These are phyloP conservation scores for Rostratula benghalensis DNA, from an alignment of 2,113 vertebrate species.

Conservation along the genomic window DNA sequence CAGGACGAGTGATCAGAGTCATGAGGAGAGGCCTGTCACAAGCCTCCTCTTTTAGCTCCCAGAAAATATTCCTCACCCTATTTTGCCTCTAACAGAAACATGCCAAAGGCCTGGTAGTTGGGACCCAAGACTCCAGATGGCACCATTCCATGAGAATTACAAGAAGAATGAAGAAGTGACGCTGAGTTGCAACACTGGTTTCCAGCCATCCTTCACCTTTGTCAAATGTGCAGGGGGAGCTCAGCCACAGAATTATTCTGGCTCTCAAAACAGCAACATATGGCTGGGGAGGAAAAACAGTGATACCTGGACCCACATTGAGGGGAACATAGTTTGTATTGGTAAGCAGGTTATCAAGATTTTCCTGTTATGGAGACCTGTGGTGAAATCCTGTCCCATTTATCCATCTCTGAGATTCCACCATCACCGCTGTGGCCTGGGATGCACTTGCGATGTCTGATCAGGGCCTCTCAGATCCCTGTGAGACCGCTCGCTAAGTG, in stretches of 20 bases:
- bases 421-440: background rate
- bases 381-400: background rate
- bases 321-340: background rate
- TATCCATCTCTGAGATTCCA: background rate
- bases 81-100: background rate
- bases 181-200: background rate
- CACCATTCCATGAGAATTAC: background rate
- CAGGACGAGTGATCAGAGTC: background rate
- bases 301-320: background rate
- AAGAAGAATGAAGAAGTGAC: background rate
- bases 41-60: background rate
- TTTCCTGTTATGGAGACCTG: background rate
- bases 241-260: background rate
- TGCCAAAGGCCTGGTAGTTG: background rate
- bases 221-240: background rate
- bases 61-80: background rate
- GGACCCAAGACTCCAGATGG: background rate
- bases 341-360: background rate
- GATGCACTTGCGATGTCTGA: background rate
- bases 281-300: background rate
- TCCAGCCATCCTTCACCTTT: background rate
- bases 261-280: background rate
- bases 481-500: background rate
- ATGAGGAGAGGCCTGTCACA: background rate
- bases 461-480: rapidly evolving